Percentiles rank a stretch among this genome's conserved stretches.
These are phyloP conservation scores for Parelbella ahira DNA, from an alignment of 2,888 invertebrate genomes.

Conservation along the genomic window DNA sequence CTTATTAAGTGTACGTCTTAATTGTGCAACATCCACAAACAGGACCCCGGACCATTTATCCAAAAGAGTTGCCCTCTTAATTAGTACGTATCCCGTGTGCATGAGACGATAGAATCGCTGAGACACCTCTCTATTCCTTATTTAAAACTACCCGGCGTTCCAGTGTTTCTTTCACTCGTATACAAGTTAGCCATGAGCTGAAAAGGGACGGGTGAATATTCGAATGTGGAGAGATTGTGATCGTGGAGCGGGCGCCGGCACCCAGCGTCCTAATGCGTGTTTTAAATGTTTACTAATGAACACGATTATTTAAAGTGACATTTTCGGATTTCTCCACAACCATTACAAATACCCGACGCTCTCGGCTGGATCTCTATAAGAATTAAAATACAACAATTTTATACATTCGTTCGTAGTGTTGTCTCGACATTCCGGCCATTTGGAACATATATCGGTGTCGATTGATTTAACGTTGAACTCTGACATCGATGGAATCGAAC, in stretches of 20 bases:
- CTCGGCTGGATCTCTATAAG: constrained; percentile 36
- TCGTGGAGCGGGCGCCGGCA: constrained; percentile 69
- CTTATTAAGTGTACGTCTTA: constrained; percentile 60
- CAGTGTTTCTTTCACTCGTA: constrained; percentile 38
- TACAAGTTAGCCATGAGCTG: constrained; percentile 24
- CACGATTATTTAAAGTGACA: constrained; percentile 79
- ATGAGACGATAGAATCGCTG: constrained; percentile 61
- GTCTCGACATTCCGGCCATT: constrained; percentile 27
- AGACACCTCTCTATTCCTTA: constrained; percentile 67
- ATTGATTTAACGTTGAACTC: constrained; percentile 42
- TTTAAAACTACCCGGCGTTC: constrained; percentile 36
- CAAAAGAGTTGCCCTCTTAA: constrained; percentile 56
- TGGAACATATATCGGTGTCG: constrained; percentile 32
- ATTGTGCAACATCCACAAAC: constrained; percentile 52
- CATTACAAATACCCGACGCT: constrained; percentile 43
- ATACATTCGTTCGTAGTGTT: constrained; percentile 34
- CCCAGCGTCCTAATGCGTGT: constrained; percentile 74
- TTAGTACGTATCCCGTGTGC: constrained; percentile 67
- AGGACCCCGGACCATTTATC: constrained; percentile 44
- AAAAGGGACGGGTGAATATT: constrained; percentile 49
- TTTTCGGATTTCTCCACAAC: constrained; percentile 65
- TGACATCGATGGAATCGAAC: constrained; percentile 41
- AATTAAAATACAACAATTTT: constrained; percentile 42
- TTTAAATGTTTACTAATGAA: constrained; percentile 79
- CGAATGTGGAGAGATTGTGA: constrained; percentile 52